Conservation (phyloP, 64 coral and sea anemone species). For the Montipora cactus region DNA sequence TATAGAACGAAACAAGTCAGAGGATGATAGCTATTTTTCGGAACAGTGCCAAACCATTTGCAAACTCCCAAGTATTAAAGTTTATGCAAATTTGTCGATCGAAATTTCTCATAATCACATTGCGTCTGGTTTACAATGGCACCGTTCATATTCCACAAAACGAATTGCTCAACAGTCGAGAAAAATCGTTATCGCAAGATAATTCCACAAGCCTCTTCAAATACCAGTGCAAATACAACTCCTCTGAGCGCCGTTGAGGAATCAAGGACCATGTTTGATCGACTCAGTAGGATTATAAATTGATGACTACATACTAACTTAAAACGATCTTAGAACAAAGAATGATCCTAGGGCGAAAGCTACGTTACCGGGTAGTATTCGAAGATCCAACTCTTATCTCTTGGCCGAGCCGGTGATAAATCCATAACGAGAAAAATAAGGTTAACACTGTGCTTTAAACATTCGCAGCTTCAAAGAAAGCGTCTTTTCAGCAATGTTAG, state of each 20-base stretch:
- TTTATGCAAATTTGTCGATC: not conserved
- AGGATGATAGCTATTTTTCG: too few species aligned
- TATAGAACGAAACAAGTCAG: too few species aligned
- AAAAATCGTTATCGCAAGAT: too few species aligned
- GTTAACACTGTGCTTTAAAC: not conserved
- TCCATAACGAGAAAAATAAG: constrained; percentile 23
- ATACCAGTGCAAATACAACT: not conserved
- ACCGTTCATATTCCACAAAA: not conserved
- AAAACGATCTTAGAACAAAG: not conserved
- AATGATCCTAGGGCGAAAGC: not conserved
- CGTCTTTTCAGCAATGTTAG: not conserved
- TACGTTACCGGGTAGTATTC: constrained; percentile 95
- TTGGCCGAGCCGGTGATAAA: constrained; percentile 53
- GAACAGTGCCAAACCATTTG: too few species aligned
- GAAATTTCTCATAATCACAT: not conserved
- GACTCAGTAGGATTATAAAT: not conserved
- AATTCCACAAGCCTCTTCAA: not conserved
- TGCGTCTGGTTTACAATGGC: not conserved
- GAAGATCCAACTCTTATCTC: constrained; percentile 98
- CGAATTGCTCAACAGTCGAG: too few species aligned
- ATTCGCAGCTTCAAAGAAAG: not conserved
- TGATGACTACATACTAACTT: not conserved
- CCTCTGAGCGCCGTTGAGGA: too few species aligned
- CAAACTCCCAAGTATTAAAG: not conserved
- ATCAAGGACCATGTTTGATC: too few species aligned